Percentiles rank a stretch among this genome's conserved stretches.
phyloP scores from a whole-genome alignment of 2,797 vertebrate species.

The Syncerus caffer region DNA sequence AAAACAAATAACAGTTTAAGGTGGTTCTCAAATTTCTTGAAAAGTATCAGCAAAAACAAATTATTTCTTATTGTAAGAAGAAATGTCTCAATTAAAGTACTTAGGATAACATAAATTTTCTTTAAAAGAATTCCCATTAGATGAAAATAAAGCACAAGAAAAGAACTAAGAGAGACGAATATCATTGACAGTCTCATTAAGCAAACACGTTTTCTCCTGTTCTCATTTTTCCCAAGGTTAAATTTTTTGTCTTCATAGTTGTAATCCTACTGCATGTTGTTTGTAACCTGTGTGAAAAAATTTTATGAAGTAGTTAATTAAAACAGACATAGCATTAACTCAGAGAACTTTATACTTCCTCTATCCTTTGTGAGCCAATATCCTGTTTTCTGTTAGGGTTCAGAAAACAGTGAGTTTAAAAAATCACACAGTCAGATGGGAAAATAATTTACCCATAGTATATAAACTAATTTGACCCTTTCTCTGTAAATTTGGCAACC shows the following conservation, averaged over 20 bases:
- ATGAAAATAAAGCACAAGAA: neutral
- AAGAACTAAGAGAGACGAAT: neutral
- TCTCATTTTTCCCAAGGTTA: neutral
- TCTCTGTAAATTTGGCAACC: slow-evolving; percentile 52
- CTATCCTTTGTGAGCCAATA: neutral
- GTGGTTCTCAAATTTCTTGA: neutral
- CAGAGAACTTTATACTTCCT: neutral
- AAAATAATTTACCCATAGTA: slow-evolving; percentile 59
- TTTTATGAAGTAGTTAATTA: slow-evolving; percentile 5
- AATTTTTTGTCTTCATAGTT: neutral
- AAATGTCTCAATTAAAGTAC: neutral
- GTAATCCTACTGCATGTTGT: neutral
- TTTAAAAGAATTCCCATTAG: slow-evolving; percentile 5
- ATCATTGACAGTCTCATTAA: neutral
- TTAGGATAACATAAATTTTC: neutral
- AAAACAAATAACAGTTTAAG: neutral
- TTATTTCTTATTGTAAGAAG: neutral
- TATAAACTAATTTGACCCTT: slow-evolving; percentile 53
- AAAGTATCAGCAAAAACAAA: slow-evolving; percentile 30
- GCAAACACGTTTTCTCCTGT: neutral
- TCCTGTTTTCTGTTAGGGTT: slow-evolving; percentile 47
- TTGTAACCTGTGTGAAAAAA: neutral
- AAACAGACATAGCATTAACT: slow-evolving; percentile 20
- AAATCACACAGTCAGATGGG: slow-evolving; percentile 20
- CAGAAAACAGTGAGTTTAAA: slow-evolving; percentile 42